phyloP scores from a whole-genome alignment of 2,797 vertebrate genomes.

The Cyclopterus lumpus region DNA sequence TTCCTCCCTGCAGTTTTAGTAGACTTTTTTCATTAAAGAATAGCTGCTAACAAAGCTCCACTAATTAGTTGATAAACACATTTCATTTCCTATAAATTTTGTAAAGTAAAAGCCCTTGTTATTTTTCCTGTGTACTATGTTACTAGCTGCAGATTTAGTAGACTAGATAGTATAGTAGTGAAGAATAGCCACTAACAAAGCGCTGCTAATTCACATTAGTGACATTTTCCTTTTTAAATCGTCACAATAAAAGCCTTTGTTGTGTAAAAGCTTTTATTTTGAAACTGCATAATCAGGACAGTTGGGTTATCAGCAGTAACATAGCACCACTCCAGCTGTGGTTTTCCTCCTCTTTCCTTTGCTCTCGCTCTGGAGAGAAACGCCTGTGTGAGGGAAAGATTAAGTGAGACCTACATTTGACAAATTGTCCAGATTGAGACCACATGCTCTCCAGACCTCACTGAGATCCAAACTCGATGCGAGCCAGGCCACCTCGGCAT shows the following conservation, averaged over 20 bases:
- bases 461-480: neutral
- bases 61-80: too few species aligned
- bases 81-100: too few species aligned
- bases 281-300: neutral
- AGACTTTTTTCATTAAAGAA: too few species aligned
- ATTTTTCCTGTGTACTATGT: neutral
- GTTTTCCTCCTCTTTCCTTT: neutral
- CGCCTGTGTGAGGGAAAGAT: too few species aligned
- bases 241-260: neutral
- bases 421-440: too few species aligned
- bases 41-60: too few species aligned
- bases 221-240: neutral
- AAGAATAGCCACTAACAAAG: neutral
- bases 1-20: too few species aligned
- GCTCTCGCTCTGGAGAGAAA: too few species aligned
- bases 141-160: neutral
- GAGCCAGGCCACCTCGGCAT: neutral
- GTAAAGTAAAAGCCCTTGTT: neutral
- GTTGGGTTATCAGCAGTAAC: neutral
- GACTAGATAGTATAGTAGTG: neutral
- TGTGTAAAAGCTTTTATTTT: neutral
- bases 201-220: neutral
- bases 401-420: neutral
- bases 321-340: neutral
- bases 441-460: too few species aligned